A percentile compares a stretch with the other conserved stretches of the same genome.
Evolutionary conservation across 1,140 invertebrate species (phyloP).

Genomic region (Telenomus remus): DNA sequence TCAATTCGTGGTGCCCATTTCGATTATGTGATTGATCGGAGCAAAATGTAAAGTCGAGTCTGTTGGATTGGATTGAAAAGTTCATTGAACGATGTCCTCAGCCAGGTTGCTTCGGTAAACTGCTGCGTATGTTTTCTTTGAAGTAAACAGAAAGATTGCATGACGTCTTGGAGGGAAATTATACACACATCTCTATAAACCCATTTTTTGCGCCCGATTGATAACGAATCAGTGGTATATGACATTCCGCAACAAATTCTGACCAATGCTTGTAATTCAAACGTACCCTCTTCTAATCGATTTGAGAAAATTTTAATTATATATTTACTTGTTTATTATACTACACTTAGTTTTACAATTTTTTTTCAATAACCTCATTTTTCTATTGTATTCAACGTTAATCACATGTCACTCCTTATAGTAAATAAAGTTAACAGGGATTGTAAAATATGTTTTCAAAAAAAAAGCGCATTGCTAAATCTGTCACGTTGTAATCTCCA

Average conservation of each 20-base stretch:
- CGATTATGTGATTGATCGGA: constrained; percentile 31
- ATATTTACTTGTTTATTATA: too few species aligned
- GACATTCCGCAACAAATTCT: constrained; percentile 71
- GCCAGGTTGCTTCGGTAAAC: constrained; percentile 52
- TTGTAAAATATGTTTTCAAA: constrained; percentile 9
- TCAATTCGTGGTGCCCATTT: background rate
- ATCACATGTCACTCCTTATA: too few species aligned
- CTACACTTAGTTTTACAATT: too few species aligned
- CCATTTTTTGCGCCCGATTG: constrained; percentile 63
- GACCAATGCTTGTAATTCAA: too few species aligned
- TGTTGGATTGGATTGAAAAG: constrained; percentile 49
- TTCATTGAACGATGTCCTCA: constrained; percentile 53
- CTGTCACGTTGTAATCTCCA: constrained; percentile 70
- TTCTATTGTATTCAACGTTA: too few species aligned
- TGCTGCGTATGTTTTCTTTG: constrained; percentile 56
- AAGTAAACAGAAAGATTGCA: constrained; percentile 55
- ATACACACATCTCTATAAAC: constrained; percentile 48
- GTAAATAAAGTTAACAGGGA: constrained; percentile 11
- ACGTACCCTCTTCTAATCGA: too few species aligned
- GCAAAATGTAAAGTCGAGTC: constrained; percentile 23
- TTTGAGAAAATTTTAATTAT: too few species aligned
- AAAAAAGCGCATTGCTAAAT: constrained; percentile 64
- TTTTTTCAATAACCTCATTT: too few species aligned
- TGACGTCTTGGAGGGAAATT: constrained; percentile 46
- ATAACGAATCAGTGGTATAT: constrained; percentile 68